Percentiles rank a stretch among this genome's conserved stretches.
Evolutionary conservation across 2,797 vertebrate species (phyloP).

Genomic region (Gymnocypris eckloni): DNA sequence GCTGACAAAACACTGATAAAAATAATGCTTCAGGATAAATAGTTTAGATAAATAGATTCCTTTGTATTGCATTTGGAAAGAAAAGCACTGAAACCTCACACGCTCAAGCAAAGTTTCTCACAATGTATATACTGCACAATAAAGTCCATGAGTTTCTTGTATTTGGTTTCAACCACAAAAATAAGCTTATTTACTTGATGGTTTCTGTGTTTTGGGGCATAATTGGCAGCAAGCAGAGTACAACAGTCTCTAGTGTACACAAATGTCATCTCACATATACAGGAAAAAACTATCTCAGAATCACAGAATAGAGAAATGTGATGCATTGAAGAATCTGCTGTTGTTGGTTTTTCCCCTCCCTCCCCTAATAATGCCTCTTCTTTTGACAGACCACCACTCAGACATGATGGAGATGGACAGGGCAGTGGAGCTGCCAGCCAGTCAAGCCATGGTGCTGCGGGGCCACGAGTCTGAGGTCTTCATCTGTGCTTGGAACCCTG

Average conservation of each 20-base stretch:
- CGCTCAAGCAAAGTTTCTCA: not conserved
- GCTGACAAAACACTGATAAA: too few species aligned
- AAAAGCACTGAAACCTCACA: not conserved
- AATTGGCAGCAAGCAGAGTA: not conserved
- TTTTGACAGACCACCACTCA: constrained; percentile 88
- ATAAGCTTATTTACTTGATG: not conserved
- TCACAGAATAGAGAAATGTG: not conserved
- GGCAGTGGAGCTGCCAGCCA: constrained; percentile 96
- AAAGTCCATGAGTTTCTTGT: not conserved
- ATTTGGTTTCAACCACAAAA: not conserved
- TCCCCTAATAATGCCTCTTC: not conserved
- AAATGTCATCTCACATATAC: not conserved
- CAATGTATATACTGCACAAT: not conserved
- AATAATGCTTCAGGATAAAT: too few species aligned
- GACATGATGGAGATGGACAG: constrained; percentile 99
- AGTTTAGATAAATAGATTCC: not conserved
- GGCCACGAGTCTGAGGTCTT: constrained; percentile 98
- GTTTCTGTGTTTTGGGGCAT: not conserved
- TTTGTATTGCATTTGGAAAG: not conserved
- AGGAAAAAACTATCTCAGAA: not conserved
- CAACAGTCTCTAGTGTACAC: not conserved
- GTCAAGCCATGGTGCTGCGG: constrained; percentile 96
- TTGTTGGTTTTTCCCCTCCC: too few species aligned
- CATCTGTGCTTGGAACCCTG: constrained; percentile 99
- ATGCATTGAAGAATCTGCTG: not conserved